Conservation (phyloP, 2,797 vertebrate species). For the Avahi laniger region DNA sequence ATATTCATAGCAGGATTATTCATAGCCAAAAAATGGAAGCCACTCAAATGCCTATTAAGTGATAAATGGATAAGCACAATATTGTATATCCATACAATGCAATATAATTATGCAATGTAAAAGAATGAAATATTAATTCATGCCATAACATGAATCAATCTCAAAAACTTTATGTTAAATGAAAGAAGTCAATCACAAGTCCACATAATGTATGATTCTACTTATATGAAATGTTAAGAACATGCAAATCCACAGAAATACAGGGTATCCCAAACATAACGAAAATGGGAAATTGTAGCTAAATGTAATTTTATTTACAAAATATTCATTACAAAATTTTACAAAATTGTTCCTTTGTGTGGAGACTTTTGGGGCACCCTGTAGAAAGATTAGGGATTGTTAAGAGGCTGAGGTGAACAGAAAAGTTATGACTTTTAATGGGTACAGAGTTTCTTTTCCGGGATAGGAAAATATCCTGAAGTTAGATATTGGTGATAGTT, state of each 20-base stretch:
- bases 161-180: not conserved
- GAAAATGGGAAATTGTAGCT: too few species aligned
- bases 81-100: not conserved
- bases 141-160: not conserved
- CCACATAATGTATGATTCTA: not conserved
- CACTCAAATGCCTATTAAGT: not conserved
- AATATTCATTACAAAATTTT: too few species aligned
- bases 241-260: not conserved
- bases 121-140: not conserved
- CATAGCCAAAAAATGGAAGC: not conserved
- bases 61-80: not conserved
- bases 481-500: not conserved
- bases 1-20: not conserved
- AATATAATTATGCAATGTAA: not conserved
- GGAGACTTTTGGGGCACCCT: too few species aligned
- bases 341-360: too few species aligned
- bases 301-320: too few species aligned
- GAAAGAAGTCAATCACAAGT: not conserved
- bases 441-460: not conserved
- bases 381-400: not conserved
- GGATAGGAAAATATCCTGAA: not conserved
- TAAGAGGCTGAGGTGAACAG: not conserved
- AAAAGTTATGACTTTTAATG: not conserved
- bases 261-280: too few species aligned
- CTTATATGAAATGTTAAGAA: not conserved